Base-by-base conservation (phyloP, 2,113 vertebrate genomes). In the Tragulus kanchil region DNA sequence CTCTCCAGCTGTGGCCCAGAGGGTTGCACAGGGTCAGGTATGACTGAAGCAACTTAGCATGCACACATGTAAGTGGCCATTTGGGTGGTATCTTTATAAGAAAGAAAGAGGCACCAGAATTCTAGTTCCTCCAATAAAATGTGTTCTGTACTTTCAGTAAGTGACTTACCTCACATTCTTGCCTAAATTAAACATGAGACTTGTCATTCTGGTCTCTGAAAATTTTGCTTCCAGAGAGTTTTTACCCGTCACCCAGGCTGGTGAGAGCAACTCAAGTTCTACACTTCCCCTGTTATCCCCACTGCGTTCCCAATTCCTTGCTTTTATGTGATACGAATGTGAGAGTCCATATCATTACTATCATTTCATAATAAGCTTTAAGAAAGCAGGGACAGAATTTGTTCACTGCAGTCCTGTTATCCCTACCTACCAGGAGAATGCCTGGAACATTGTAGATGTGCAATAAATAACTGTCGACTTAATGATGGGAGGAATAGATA, bases 391-490 rank as follows among this genome's bases (percentile, higher is more conserved):
- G 31, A 23, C 42, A 23, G 52, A n/a, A 78, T 23, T 26, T 17
- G 10, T 56, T 48, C 36, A 71, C 19, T 88, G 50, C 6, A 71
- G 1, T 14, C 8, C 0, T 19, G 12, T 89, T 85, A 79, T 23
- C 19, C 48, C 52, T 15, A 79, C 16, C 50, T 54, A n/a, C 50
- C 31, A 10, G 36, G 45, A 54, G 25, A 75, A 52, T 81, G 21
- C 42, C 58, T 95, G 65, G 75, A 77, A 48, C 12, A 62, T 15
- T 3, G 5, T 28, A 69, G 58, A 52, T 87, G n/a, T 3, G 54
- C 85, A 58, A 73, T 65, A 94, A 90, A 56, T 50, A 73, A 78
- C 13, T 23, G 21, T 71, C 67, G 85, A 62, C n/a, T 62, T 89
- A 84, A 50, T 23, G 17, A 67, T 69, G 4, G 88, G 11, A 25